Base-by-base conservation (phyloP, 2,888 invertebrate species). In the Drosophila buzzatii region DNA sequence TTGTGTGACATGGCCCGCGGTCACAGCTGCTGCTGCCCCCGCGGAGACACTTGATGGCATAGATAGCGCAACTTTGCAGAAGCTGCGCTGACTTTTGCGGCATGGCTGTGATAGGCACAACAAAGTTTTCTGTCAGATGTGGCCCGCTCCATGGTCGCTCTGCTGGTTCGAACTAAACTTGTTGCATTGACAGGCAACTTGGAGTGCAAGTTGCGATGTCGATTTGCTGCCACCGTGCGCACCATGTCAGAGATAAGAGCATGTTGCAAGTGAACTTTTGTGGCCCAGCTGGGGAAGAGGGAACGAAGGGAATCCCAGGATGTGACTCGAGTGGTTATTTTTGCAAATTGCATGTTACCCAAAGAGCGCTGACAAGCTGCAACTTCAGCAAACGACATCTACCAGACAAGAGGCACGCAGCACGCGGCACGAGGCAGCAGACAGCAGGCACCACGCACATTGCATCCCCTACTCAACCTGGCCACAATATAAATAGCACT, bases 401-500 rank as follows among this genome's bases (percentile, higher is more conserved):
- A 18, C 33, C 33, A 51, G 51, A 7, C 51, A 33, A 4, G 27
- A 23, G 47, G 37, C 35, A 18, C 0, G 2, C 20, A 7, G 14
- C 31, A 31, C 2, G 5, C 10, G 31, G 49, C 31, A 49, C 1
- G 14, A 12, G 23, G n/a, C 47, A 16, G 39, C 16, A 10, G 31
- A n/a, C 31, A 14, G n/a, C 20, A 27, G 27, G 37, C 47, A 23
- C 42, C 62, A 63, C 49, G 23, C 44, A 55, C 70, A 47, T 18
- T 39, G 62, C 41, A 44, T 31, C 49, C 31, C 41, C 47, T 1
- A 18, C 53, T 47, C 20, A 39, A 60, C 62, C 73, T 60, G 73
- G 64, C 81, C 79, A 76, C 81, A 89, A 81, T 86, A 89, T 89
- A 85, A 85, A 85, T 89, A 89, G 89, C 89, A 79, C 87, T 85